Conservation (phyloP, 2,113 vertebrate genomes). For the Dolichotis patagonum region DNA sequence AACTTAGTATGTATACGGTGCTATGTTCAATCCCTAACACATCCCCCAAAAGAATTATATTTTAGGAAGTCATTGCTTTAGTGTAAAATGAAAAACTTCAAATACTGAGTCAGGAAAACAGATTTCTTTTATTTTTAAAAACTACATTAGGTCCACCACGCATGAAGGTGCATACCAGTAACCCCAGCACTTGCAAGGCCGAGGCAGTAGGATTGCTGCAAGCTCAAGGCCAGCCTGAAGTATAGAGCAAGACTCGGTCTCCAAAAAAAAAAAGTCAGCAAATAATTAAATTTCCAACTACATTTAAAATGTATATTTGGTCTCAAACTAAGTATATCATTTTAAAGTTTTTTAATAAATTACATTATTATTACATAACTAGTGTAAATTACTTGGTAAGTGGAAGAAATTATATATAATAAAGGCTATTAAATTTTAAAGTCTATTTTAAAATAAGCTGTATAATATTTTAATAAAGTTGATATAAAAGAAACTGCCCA, state of each 20-base stretch:
- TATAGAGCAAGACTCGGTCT: background rate
- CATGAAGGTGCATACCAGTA: background rate
- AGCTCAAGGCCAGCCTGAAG: background rate
- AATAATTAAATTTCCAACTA: conserved; percentile 45
- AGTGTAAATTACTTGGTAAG: conserved; percentile 28
- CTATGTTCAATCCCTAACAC: background rate
- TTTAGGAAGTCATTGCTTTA: background rate
- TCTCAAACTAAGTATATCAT: conserved; percentile 31
- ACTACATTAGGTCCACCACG: background rate
- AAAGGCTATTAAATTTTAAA: conserved; percentile 52
- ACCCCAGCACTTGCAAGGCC: background rate
- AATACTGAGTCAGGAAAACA: background rate
- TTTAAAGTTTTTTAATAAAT: background rate
- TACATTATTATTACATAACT: background rate
- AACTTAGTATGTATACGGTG: background rate
- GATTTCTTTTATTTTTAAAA: conserved; percentile 45
- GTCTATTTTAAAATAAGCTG: conserved; percentile 48
- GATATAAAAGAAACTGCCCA: conserved; percentile 64
- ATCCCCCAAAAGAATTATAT: background rate
- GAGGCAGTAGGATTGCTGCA: background rate
- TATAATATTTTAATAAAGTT: conserved; percentile 54
- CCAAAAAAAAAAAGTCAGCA: background rate
- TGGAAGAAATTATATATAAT: conserved; percentile 39
- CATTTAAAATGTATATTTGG: conserved; percentile 16
- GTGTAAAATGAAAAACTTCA: background rate